A percentile compares a stretch with the other conserved stretches of the same genome.
These are phyloP conservation scores for Rhynchotus rufescens DNA, from an alignment of 2,797 vertebrate genomes.

Conservation along the genomic window DNA sequence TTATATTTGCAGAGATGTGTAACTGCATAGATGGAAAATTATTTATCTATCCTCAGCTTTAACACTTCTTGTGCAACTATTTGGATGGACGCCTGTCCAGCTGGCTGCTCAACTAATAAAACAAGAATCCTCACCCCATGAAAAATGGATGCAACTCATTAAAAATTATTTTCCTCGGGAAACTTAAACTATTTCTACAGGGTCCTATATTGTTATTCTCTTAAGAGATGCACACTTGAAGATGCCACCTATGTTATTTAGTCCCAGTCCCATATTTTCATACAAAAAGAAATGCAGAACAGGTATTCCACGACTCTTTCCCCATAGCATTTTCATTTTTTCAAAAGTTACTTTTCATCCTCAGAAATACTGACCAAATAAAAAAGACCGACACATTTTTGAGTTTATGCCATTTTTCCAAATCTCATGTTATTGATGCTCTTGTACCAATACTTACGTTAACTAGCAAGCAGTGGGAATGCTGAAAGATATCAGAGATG, in stretches of 20 bases:
- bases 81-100: constrained; percentile 56
- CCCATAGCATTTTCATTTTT: not conserved
- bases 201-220: not conserved
- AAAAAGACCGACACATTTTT: not conserved
- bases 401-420: not conserved
- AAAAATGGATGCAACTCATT: not conserved
- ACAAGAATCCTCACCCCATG: not conserved
- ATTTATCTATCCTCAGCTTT: constrained; percentile 61
- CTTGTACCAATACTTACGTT: not conserved
- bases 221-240: not conserved
- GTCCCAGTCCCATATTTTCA: not conserved
- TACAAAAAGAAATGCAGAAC: not conserved
- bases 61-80: not conserved
- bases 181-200: not conserved
- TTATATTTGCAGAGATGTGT: constrained; percentile 76
- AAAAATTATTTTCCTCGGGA: not conserved
- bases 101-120: constrained; percentile 26
- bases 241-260: not conserved
- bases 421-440: not conserved
- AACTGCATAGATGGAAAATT: constrained; percentile 73
- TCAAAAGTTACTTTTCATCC: not conserved
- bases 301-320: not conserved
- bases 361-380: not conserved
- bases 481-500: rapidly evolving
- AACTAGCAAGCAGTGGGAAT: not conserved